These are phyloP conservation scores for Melieria omissa DNA, from an alignment of 2,888 invertebrate genomes.

Conservation along the genomic window DNA sequence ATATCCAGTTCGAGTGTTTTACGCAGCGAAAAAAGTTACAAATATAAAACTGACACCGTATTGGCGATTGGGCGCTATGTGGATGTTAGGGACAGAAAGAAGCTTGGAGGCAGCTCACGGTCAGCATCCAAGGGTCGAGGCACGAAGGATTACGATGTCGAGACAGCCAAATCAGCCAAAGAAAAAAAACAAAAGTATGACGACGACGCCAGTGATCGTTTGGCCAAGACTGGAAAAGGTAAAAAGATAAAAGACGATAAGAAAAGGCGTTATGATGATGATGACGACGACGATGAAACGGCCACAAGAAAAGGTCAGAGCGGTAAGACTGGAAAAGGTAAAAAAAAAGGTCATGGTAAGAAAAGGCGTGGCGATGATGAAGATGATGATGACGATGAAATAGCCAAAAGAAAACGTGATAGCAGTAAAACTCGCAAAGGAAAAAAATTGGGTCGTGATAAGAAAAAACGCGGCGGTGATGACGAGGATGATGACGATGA, in stretches of 20 bases:
- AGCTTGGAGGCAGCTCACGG: not conserved
- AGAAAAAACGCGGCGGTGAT: not conserved
- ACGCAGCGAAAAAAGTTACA: no score
- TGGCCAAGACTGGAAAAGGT: no score
- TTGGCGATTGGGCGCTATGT: no score
- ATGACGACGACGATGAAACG: conserved; percentile 3
- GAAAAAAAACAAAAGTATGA: not conserved
- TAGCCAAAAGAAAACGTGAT: not conserved
- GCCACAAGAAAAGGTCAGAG: not conserved
- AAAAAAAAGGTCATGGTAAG: not conserved
- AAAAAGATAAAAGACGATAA: not conserved
- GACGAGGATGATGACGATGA: conserved; percentile 2
- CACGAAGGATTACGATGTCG: not conserved
- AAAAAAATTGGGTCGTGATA: not conserved
- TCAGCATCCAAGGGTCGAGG: not conserved
- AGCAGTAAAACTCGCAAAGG: not conserved
- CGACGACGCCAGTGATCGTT: not conserved
- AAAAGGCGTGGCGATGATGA: conserved; percentile 5
- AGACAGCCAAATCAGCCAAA: not conserved
- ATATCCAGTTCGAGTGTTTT: no score
- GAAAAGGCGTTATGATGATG: not conserved
- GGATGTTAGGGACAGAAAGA: not conserved
- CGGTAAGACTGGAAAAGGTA: conserved; percentile 12
- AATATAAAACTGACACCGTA: no score
- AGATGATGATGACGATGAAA: not conserved